A percentile compares a stretch with the other conserved stretches of the same genome.
These are phyloP conservation scores for Epizoanthus rinbou DNA, from an alignment of 92 coral and sea anemone genomes.

Conservation along the genomic window DNA sequence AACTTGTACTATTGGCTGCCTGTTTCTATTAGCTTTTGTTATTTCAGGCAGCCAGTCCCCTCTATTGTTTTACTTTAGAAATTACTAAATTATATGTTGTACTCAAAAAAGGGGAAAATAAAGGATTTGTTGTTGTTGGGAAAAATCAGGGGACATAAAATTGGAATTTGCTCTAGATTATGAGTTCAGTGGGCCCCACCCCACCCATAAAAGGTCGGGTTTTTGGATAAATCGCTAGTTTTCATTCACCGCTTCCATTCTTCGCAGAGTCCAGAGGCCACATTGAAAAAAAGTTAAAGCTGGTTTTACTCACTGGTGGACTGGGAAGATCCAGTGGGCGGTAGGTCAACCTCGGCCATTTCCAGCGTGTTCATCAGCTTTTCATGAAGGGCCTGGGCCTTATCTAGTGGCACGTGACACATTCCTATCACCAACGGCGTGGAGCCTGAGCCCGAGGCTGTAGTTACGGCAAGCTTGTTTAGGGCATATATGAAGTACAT, in stretches of 20 bases:
- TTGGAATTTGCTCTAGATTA: too few species aligned
- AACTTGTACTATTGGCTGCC: too few species aligned
- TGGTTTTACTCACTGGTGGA: constrained; percentile 13
- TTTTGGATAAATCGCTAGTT: too few species aligned
- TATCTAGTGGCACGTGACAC: constrained; percentile 51
- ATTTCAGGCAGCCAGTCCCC: too few species aligned
- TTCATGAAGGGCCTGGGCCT: constrained; percentile 78
- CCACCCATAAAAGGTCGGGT: too few species aligned
- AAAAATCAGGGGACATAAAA: too few species aligned
- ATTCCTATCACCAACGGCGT: constrained; percentile 64
- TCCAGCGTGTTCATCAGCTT: constrained; percentile 77
- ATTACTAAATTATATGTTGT: too few species aligned
- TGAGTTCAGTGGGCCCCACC: too few species aligned
- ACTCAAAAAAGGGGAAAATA: too few species aligned
- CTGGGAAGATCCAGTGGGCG: constrained; percentile 36
- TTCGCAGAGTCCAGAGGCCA: background rate
- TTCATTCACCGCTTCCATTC: background rate
- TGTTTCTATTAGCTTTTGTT: too few species aligned
- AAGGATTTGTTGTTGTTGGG: too few species aligned
- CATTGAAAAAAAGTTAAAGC: background rate
- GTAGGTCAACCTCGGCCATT: constrained; percentile 82
- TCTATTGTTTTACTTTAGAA: too few species aligned
- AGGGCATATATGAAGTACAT: constrained; percentile 72
- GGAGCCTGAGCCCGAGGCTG: constrained; percentile 46
- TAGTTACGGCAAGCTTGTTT: constrained; percentile 72